Base-by-base conservation (phyloP, 2,797 vertebrate genomes). In the Coilia nasus region DNA sequence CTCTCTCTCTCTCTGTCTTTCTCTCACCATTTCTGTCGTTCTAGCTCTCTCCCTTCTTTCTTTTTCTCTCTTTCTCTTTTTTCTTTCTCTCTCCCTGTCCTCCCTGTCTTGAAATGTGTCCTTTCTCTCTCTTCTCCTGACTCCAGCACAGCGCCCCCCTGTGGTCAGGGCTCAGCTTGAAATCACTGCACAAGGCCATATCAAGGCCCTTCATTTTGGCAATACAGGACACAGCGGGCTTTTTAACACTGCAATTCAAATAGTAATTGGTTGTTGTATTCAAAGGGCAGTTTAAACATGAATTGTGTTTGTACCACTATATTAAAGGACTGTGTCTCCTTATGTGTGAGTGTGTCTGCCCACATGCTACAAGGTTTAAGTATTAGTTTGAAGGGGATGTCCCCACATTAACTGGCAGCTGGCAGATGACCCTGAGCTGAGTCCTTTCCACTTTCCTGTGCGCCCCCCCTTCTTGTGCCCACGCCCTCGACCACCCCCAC, bases 121-220 rank as follows among this genome's bases (percentile, higher is more conserved):
- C 81, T 6, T 64, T 62, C 59, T 82, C 28, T 41, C 35, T 64
- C 23, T 25, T 25, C 62, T 64, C 62, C 78, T 46, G 44, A 78
- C 81, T 57, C 1, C 64, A 86, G 81, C 62, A 28, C 87, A 86
- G 81, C 85, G 21, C 81, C 87, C 85, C 67, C 11, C 82, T 87
- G 86, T 84, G 87, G 85, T 81, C 87, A 86, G 85, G 89, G 90
- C 82, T 88, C 88, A 83, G 86, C 85, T 88, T 84, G 84, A 85
- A 59, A 56, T 28, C 60, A 46, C 31, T 35, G 31, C 28, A 15
- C 67, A 75, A 15, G 15, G 31, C 67, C 67, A 75, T 31, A 35
- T 75, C 31, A 31, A 35, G 67, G 15, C 28, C 19, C 28, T 12
- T 6, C 9, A 23, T 23, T 5, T 64, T 11, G 23, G 25, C 2